Evolutionary conservation across 2,888 invertebrate species (phyloP).

Genomic region (Leucophenga montana): DNA sequence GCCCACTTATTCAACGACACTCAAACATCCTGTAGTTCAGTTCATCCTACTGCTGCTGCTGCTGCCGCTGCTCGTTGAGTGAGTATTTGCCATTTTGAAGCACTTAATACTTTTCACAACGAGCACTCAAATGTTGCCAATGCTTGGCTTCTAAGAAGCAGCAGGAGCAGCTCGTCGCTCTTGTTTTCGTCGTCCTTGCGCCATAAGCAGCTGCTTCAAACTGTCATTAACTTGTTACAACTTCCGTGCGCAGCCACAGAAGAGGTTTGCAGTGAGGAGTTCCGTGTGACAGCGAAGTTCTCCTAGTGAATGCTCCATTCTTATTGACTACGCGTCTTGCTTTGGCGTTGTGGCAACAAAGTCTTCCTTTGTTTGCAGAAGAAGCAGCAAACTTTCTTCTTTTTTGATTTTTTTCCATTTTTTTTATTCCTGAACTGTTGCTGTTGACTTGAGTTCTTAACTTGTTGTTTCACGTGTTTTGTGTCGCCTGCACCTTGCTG

Average conservation of each 20-base stretch:
- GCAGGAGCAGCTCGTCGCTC: constrained; percentile 37
- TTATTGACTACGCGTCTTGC: no score
- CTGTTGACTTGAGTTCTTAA: no score
- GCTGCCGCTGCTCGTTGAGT: constrained; percentile 27
- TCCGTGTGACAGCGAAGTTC: neutral
- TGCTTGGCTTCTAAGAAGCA: constrained; percentile 47
- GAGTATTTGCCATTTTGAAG: constrained; percentile 25
- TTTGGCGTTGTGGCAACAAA: no score
- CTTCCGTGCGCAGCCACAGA: constrained; percentile 47
- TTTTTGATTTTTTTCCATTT: neutral
- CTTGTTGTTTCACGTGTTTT: constrained; percentile 13
- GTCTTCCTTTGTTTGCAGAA: constrained; percentile 40
- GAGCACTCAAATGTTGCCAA: constrained; percentile 18
- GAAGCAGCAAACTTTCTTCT: constrained; percentile 7
- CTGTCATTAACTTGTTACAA: constrained; percentile 67
- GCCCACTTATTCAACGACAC: neutral
- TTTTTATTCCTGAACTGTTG: no score
- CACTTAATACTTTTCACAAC: constrained; percentile 24
- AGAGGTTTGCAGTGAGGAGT: neutral
- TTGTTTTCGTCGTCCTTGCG: neutral
- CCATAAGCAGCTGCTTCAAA: constrained; percentile 50
- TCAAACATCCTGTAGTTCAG: neutral
- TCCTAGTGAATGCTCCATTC: neutral
- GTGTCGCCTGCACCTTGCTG: constrained; percentile 4
- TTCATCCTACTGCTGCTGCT: constrained; percentile 18